Evolutionary conservation across 1,140 invertebrate species (phyloP), one percentile per base, ranked within the genome.

Genomic region (Drosophila quadrilineata): DNA sequence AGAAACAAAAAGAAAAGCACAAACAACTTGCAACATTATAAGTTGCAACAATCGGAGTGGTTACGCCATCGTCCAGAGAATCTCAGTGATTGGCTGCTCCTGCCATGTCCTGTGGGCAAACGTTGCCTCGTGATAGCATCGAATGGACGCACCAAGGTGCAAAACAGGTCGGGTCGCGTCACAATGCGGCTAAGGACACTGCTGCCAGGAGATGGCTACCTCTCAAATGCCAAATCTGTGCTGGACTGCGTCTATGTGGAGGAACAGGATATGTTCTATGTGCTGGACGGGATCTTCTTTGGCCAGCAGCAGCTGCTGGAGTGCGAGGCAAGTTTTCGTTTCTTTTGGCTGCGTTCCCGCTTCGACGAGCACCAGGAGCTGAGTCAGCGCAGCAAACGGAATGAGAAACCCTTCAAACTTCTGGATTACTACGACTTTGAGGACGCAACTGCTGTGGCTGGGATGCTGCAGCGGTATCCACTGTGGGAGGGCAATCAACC

Each of bases 261-360:
- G 65, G 65, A 90, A 0, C 82, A 89, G 26, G 92, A 94, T 53
- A 93, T 91, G 0, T 94, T 94, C 87, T 97, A 94, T 89, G 91
- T 96, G 1, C 87, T 98, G 38, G 97, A 98, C 89, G 90, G 96
- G 3, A 90, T 98, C 31, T 93, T 93, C 33, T 98, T 96, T 96
- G 96, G 94, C 65, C 93, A 92, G 65, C 93, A 94, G 65, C 91
- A 93, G 9, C 91, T 97, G 49, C 92, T 96, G 52, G 93, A 97
- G 72, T 95, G 94, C 91, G 95, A 97, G 88, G 95, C 89, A 1
- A 54, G 46, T 9, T 89, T 82, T 45, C 35, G 77, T 72, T 79
- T 75, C 84, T 71, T 86, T 60, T 71, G 88, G 80, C 60, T 90
- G 64, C 66, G 67, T 75, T 64, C 53, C 9, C 74, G 89, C 64